Percentiles rank a stretch among this genome's conserved stretches.
Evolutionary conservation across 2,113 vertebrate genomes (phyloP).

Genomic region (Gopherus flavomarginatus): DNA sequence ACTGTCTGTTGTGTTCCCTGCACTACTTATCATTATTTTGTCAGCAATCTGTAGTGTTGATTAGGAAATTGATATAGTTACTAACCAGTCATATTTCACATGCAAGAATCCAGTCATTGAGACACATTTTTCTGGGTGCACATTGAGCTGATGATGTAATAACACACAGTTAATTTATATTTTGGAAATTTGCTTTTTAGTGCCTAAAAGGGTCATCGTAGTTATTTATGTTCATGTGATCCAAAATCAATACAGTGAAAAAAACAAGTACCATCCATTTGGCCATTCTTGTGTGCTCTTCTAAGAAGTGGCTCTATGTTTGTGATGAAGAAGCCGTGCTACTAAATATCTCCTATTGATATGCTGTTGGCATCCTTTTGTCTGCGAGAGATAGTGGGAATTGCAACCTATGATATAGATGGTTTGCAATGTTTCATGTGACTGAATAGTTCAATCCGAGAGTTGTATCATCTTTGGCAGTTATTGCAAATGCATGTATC

Average conservation of each 20-base stretch:
- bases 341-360: slow-evolving; percentile 44
- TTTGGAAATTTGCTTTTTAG: slow-evolving; percentile 25
- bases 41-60: slow-evolving; percentile 14
- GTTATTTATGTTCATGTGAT: not conserved
- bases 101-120: slow-evolving; percentile 25
- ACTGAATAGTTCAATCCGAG: too few species aligned
- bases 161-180: not conserved
- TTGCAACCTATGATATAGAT: too few species aligned
- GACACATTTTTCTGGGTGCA: not conserved
- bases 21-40: slow-evolving; percentile 29
- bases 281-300: not conserved
- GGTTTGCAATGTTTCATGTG: too few species aligned
- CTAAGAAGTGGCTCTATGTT: slow-evolving; percentile 52
- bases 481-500: too few species aligned
- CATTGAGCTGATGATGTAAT: not conserved
- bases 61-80: slow-evolving; percentile 10
- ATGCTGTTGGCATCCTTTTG: not conserved
- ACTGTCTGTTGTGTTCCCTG: not conserved
- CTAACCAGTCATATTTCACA: slow-evolving; percentile 25
- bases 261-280: not conserved
- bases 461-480: too few species aligned
- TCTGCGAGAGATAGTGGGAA: too few species aligned
- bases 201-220: not conserved
- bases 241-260: not conserved
- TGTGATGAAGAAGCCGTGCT: slow-evolving; percentile 22